These are phyloP conservation scores for Spatula clypeata DNA, from an alignment of 2,797 vertebrate species.

Conservation along the genomic window DNA sequence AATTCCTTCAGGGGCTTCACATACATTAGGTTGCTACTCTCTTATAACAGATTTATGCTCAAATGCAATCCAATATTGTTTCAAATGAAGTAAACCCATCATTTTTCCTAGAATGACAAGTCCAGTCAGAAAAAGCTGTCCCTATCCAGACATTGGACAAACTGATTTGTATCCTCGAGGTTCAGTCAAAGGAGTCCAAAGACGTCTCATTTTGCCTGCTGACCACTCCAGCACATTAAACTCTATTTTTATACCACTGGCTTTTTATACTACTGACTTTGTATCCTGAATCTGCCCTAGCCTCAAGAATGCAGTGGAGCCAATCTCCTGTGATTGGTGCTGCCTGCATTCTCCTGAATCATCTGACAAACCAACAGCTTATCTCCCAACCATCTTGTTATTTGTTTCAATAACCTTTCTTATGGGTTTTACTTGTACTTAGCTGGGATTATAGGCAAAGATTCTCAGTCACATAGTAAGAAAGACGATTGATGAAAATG, in stretches of 20 bases:
- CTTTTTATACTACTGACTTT: not conserved
- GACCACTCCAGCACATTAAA: not conserved
- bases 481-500: not conserved
- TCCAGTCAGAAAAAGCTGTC: not conserved
- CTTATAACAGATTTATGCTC: not conserved
- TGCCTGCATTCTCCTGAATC: not conserved
- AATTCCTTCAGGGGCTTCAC: not conserved
- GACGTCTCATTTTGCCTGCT: not conserved
- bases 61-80: not conserved
- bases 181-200: not conserved
- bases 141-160: not conserved
- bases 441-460: not conserved
- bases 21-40: not conserved
- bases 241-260: not conserved
- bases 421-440: not conserved
- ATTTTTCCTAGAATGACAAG: not conserved
- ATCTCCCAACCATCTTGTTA: not conserved
- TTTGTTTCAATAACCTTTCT: not conserved
- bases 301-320: not conserved
- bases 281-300: not conserved
- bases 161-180: not conserved
- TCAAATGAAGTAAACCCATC: not conserved
- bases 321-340: fast-evolving
- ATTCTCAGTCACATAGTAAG: not conserved
- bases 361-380: fast-evolving